Conservation (phyloP, 92 coral and sea anemone genomes). For the Plumapathes pennacea region DNA sequence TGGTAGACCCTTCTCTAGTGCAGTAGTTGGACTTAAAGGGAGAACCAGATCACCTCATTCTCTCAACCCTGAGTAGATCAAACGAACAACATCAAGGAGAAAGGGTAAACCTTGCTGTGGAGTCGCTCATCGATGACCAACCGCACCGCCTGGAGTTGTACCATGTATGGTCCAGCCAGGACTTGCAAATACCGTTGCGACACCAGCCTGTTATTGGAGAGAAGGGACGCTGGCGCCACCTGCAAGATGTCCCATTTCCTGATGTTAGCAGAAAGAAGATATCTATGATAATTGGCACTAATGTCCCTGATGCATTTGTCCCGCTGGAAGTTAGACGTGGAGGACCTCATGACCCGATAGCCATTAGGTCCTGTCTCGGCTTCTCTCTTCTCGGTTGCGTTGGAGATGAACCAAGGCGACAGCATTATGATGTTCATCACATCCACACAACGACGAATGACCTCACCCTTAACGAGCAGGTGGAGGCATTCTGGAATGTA, state of each 20-base stretch:
- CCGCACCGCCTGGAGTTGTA: conserved; percentile 6
- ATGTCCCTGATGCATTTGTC: conserved; percentile 38
- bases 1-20: neutral
- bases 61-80: neutral
- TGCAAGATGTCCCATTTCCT: conserved; percentile 16
- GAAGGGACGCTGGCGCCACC: neutral
- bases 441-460: neutral
- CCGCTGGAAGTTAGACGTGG: conserved; percentile 24
- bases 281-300: conserved; percentile 31
- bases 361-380: conserved; percentile 31
- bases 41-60: neutral
- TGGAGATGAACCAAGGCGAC: neutral
- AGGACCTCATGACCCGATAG: conserved; percentile 23
- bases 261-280: too few species aligned
- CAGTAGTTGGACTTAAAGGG: neutral
- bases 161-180: conserved; percentile 10
- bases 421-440: too few species aligned
- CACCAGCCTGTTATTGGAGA: neutral
- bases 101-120: neutral
- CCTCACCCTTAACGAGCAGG: conserved; percentile 9
- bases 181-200: conserved; percentile 1
- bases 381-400: conserved; percentile 16
- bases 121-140: conserved; percentile 2
- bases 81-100: neutral
- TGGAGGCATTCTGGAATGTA: conserved; percentile 23